Base-by-base conservation (phyloP, 2,888 invertebrate species). In the Craniophora ligustri region DNA sequence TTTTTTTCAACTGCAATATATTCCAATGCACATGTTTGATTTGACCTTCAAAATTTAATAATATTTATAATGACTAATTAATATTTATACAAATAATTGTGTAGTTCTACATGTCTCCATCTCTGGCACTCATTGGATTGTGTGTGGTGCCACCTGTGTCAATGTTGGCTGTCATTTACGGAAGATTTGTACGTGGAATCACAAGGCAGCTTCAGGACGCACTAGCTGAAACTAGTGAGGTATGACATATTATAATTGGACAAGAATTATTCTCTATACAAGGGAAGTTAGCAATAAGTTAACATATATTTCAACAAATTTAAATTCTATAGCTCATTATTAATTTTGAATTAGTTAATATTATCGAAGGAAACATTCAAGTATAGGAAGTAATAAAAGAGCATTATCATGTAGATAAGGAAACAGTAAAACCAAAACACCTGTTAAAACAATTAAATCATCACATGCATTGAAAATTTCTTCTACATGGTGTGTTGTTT, bases 91-190 rank as follows among this genome's bases (percentile, higher is more conserved):
- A 84, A 46, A 30, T 50, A 13, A 42, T 65, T 59, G 0, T 79
- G 5, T 87, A 98, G 98, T 95, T 98, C 72, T 98, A 98, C 87
- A 97, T 98, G 84, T 99, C 99, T 0, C 96, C 98, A 0, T 95
- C 98, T 68, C 88, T 99, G 75, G 97, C 99, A 3, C 79, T 97
- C 39, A 96, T 99, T 39, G 98, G 99, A 15, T 88, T 98, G 45
- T 94, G 96, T 46, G 96, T 99, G 18, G 98, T 99, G 14, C 99
- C 99, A 0, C 98, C 98, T 0, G 95, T 99, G 41, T 98, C 98
- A 0, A 95, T 96, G 41, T 86, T 98, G 70, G 98, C 98, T 14
- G 96, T 97, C 5, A 79, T 96, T 11, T 98, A 97, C 80, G 98
- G 98, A 0, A 94, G 97, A 54, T 98, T 97, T 81, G 96, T 99